phyloP scores from a whole-genome alignment of 2,888 invertebrate species.

The Aphidius colemani region DNA sequence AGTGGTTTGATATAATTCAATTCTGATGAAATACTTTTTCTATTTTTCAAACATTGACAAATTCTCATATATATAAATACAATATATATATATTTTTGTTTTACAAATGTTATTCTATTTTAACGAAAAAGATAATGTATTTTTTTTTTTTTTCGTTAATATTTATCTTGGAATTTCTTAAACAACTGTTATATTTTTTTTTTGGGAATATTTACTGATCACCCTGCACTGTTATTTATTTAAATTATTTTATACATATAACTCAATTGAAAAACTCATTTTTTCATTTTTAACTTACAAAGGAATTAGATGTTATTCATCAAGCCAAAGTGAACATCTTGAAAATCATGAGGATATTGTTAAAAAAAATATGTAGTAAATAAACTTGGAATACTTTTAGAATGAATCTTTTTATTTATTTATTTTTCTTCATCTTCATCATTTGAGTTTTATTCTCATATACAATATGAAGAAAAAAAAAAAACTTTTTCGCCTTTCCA shows the following conservation, averaged over 20 bases:
- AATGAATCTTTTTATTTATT: neutral
- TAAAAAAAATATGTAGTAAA: constrained; percentile 18
- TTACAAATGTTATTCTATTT: too few relatives aligned
- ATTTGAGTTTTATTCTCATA: constrained; percentile 4
- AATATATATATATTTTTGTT: too few relatives aligned
- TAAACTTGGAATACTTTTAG: constrained; percentile 14
- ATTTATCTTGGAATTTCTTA: too few relatives aligned
- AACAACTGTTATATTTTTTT: too few relatives aligned
- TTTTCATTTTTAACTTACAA: constrained; percentile 22
- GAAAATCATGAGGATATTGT: constrained; percentile 43
- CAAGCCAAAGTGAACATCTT: constrained; percentile 19
- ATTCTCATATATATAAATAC: too few relatives aligned
- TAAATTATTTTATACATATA: neutral
- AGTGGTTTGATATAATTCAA: constrained; percentile 22
- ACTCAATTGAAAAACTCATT: neutral
- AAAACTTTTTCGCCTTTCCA: too few relatives aligned
- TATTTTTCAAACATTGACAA: too few relatives aligned
- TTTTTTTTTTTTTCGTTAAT: neutral
- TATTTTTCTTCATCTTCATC: neutral
- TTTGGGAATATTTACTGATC: constrained; percentile 1
- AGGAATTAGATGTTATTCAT: constrained; percentile 43
- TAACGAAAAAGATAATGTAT: too few relatives aligned
- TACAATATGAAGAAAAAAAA: neutral
- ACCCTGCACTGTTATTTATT: neutral
- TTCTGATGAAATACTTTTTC: constrained; percentile 20